phyloP scores from a whole-genome alignment of 2,888 invertebrate genomes.

The Molorchus minor region DNA sequence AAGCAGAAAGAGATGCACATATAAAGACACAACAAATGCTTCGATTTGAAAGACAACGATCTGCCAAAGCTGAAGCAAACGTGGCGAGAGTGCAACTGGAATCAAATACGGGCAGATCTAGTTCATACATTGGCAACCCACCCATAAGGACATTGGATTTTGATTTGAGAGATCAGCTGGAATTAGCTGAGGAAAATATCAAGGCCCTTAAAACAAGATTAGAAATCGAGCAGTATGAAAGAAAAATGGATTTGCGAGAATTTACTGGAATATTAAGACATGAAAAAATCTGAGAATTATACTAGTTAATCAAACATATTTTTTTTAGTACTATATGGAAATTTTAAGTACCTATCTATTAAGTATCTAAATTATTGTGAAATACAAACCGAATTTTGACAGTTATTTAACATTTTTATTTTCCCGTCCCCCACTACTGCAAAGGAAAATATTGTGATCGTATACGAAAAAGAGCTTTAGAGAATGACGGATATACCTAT shows the following conservation, averaged over 20 bases:
- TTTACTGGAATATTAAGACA: conserved; percentile 52
- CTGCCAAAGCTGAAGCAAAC: conserved; percentile 67
- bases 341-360: too few relatives aligned
- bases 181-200: conserved; percentile 73
- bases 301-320: too few relatives aligned
- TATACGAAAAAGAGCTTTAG: too few relatives aligned
- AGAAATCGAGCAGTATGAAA: conserved; percentile 71
- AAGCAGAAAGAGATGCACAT: conserved; percentile 64
- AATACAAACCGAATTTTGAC: too few relatives aligned
- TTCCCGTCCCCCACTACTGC: too few relatives aligned
- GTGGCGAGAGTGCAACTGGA: conserved; percentile 68
- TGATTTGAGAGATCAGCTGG: conserved; percentile 61
- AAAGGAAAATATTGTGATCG: too few relatives aligned
- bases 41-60: conserved; percentile 65
- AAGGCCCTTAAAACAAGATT: conserved; percentile 72
- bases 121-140: conserved; percentile 30
- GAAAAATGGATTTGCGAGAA: conserved; percentile 69
- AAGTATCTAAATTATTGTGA: too few relatives aligned
- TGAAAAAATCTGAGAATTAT: too few relatives aligned
- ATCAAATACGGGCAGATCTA: conserved; percentile 47
- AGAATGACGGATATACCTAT: too few relatives aligned
- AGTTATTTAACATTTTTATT: too few relatives aligned
- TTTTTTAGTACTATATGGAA: too few relatives aligned
- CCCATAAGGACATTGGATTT: conserved; percentile 25
- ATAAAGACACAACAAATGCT: conserved; percentile 56